Evolutionary conservation across 1,140 invertebrate species (phyloP).

Genomic region (Carposina sasakii): DNA sequence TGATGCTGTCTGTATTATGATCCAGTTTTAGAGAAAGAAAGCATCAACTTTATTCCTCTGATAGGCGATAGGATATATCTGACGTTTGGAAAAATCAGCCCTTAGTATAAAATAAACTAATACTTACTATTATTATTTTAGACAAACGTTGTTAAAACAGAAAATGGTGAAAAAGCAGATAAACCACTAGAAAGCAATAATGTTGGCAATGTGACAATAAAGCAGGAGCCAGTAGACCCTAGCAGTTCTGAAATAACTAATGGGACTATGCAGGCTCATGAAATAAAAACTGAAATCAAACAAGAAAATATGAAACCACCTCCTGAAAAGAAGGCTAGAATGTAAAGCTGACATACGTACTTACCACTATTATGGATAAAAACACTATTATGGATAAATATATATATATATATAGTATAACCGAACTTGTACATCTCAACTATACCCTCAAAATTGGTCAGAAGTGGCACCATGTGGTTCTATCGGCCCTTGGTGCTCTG

Average conservation of each 20-base stretch:
- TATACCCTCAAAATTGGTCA: too few relatives aligned
- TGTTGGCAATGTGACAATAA: slow-evolving; percentile 58
- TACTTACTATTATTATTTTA: slow-evolving; percentile 14
- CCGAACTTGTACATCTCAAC: too few relatives aligned
- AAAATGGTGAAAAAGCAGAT: slow-evolving; percentile 58
- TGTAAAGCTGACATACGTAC: slow-evolving; percentile 18
- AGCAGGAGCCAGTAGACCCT: slow-evolving; percentile 63
- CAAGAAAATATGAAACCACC: slow-evolving; percentile 88
- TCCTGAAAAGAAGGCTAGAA: slow-evolving; percentile 87
- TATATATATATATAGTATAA: too few relatives aligned
- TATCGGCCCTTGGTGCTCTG: too few relatives aligned
- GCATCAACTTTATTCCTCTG: too few relatives aligned
- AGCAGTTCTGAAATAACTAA: slow-evolving; percentile 54
- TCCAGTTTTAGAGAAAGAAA: too few relatives aligned
- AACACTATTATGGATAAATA: too few relatives aligned
- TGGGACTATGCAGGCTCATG: slow-evolving; percentile 50
- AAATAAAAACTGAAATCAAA: slow-evolving; percentile 80
- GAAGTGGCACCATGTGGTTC: too few relatives aligned
- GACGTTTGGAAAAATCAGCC: too few relatives aligned
- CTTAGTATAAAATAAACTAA: neutral
- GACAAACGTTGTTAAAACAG: slow-evolving; percentile 62
- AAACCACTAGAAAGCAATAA: slow-evolving; percentile 39
- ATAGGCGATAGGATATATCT: too few relatives aligned
- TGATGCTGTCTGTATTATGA: too few relatives aligned
- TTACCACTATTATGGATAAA: too few relatives aligned